Percentiles rank a stretch among this genome's conserved stretches.
Evolutionary conservation across 2,113 vertebrate genomes (phyloP).

Genomic region (Archilochus colubris): DNA sequence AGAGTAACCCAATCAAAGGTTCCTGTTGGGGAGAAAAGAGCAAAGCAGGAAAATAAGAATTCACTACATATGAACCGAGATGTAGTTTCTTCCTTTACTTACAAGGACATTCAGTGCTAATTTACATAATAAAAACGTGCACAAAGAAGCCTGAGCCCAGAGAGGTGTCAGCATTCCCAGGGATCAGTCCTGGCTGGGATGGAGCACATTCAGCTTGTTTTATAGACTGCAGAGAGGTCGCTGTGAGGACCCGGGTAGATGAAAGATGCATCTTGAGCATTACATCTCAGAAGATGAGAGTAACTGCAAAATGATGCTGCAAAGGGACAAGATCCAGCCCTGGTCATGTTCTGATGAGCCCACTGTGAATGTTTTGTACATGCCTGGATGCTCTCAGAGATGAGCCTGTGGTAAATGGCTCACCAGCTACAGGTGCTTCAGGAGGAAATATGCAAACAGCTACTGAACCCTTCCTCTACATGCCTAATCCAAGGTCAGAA

Average conservation of each 20-base stretch:
- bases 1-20: conserved; percentile 6
- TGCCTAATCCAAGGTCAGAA: background rate
- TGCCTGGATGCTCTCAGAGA: background rate
- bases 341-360: background rate
- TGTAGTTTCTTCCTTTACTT: background rate
- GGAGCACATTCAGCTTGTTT: background rate
- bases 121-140: background rate
- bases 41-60: conserved; percentile 5
- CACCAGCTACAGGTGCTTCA: background rate
- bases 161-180: background rate
- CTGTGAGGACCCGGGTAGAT: background rate
- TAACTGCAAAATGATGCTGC: background rate
- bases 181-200: background rate
- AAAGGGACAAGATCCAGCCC: background rate
- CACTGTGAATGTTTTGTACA: background rate
- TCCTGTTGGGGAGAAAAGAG: background rate
- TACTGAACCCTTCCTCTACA: fast-evolving
- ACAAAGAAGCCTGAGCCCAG: background rate
- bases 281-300: background rate
- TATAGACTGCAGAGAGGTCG: background rate
- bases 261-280: background rate
- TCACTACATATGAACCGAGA: background rate
- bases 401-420: background rate
- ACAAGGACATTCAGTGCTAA: background rate
- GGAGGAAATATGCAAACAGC: fast-evolving